A percentile compares a stretch with the other conserved stretches of the same genome.
Evolutionary conservation across 2,888 invertebrate genomes (phyloP).

Genomic region (Seira ritae): DNA sequence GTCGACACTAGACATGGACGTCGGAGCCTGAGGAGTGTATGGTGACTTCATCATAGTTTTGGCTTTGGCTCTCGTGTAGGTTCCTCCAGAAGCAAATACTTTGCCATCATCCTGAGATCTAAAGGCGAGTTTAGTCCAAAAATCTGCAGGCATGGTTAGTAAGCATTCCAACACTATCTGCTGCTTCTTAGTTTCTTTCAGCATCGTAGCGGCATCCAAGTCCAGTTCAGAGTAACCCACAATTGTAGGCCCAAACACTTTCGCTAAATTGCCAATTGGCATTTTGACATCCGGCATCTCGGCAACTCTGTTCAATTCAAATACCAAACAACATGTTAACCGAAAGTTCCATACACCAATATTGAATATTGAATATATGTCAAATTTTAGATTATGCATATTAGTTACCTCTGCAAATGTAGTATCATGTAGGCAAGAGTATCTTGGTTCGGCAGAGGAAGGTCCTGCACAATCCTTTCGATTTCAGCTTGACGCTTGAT

Average conservation of each 20-base stretch:
- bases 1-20: slow-evolving; percentile 35
- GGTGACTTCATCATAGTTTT: slow-evolving; percentile 33
- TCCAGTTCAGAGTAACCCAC: slow-evolving; percentile 90
- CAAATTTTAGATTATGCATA: too few species aligned
- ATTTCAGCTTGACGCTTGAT: slow-evolving; percentile 82
- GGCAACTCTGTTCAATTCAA: slow-evolving; percentile 81
- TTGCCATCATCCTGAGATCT: slow-evolving; percentile 63
- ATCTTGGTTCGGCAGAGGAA: slow-evolving; percentile 95
- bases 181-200: slow-evolving; percentile 87
- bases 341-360: neutral
- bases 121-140: slow-evolving; percentile 68
- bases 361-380: too few species aligned
- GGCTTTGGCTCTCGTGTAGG: slow-evolving; percentile 60
- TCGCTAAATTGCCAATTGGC: slow-evolving; percentile 91
- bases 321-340: neutral
- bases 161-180: slow-evolving; percentile 73
- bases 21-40: slow-evolving; percentile 44
- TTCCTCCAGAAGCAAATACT: slow-evolving; percentile 53
- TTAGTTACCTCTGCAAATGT: slow-evolving; percentile 90
- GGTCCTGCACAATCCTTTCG: slow-evolving; percentile 85
- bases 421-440: slow-evolving; percentile 94
- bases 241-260: slow-evolving; percentile 95
- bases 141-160: slow-evolving; percentile 63
- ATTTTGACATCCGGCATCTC: slow-evolving; percentile 91
- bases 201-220: slow-evolving; percentile 82